Percentiles rank a stretch among this genome's conserved stretches.
Evolutionary conservation across 1,140 invertebrate genomes (phyloP).

Genomic region (Pararge aegeria): DNA sequence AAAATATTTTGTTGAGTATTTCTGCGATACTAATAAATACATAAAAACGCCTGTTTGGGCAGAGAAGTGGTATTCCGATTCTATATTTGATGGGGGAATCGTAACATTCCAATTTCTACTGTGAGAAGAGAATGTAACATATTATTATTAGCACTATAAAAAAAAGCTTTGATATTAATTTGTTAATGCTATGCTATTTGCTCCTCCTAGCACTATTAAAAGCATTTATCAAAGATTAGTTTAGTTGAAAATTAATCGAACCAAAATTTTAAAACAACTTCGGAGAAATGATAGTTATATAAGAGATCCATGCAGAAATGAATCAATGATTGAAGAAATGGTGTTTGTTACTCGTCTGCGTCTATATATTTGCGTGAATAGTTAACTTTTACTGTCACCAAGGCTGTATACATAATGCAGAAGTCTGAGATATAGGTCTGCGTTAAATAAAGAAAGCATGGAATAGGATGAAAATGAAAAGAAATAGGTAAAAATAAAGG

Average conservation of each 20-base stretch:
- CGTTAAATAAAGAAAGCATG: slow-evolving; percentile 70
- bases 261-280: slow-evolving; percentile 74
- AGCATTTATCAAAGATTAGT: slow-evolving; percentile 64
- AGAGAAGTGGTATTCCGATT: not conserved
- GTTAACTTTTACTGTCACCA: slow-evolving; percentile 67
- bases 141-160: slow-evolving; percentile 59
- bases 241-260: slow-evolving; percentile 54
- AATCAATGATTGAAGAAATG: slow-evolving; percentile 76
- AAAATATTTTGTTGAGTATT: not conserved
- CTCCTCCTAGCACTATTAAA: slow-evolving; percentile 71
- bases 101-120: slow-evolving; percentile 45
- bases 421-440: slow-evolving; percentile 65
- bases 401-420: slow-evolving; percentile 64
- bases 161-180: slow-evolving; percentile 59
- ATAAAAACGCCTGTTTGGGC: too few species aligned
- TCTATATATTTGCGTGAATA: slow-evolving; percentile 56
- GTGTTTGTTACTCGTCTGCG: slow-evolving; percentile 68
- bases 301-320: slow-evolving; percentile 76
- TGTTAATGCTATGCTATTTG: slow-evolving; percentile 69
- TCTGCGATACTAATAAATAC: too few species aligned
- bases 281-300: slow-evolving; percentile 48
- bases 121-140: slow-evolving; percentile 32
- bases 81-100: not conserved
- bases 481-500: slow-evolving; percentile 75
- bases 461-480: slow-evolving; percentile 77